Base-by-base conservation (phyloP, 2,888 invertebrate species). In the Eurytoma californica region DNA sequence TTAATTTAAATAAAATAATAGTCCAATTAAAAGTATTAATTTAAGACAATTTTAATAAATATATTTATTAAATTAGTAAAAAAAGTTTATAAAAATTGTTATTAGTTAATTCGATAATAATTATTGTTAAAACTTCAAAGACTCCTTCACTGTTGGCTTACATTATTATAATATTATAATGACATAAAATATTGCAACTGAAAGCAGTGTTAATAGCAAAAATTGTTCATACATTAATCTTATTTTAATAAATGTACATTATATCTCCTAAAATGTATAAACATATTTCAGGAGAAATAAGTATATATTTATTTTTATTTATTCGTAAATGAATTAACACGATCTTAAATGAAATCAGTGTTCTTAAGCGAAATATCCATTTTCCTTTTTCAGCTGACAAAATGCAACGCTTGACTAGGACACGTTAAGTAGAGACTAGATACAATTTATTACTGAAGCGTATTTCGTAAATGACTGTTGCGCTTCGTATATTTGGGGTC, bases 351-450 rank as follows among this genome's bases (percentile, higher is more conserved):
- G 39, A 39, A 39, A 39, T 49, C 28, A 24, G 24, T 67, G 14
- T 61, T 39, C 67, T 28, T 18, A 72, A 60, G 61, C 53, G 47
- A 13, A 61, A 57, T 57, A 72, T 60, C 7, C 28, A 58, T 58
- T 53, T 20, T 60, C 20, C 13, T 57, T 57, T 57, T 57, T 57
- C 14, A n/a, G 57, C 55, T 28, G 14, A 85, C 81, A 84, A 88
- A 88, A 88, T 87, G 85, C 85, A 87, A 85, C 84, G 84, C 79
- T 85, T 88, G 89, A 89, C 89, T 89, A 89, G 89, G 84, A 87
- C 83, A 85, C 83, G 86, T 89, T 87, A 86, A 88, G 86, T 88
- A 86, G 86, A 85, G 88, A 89, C 89, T 89, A 89, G 89, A 88
- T 84, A 85, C n/a, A 79, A 81, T 76, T 78, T 82, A 80, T 80